Evolutionary conservation across 1,140 invertebrate genomes (phyloP).

Genomic region (Chironomus tepperi): DNA sequence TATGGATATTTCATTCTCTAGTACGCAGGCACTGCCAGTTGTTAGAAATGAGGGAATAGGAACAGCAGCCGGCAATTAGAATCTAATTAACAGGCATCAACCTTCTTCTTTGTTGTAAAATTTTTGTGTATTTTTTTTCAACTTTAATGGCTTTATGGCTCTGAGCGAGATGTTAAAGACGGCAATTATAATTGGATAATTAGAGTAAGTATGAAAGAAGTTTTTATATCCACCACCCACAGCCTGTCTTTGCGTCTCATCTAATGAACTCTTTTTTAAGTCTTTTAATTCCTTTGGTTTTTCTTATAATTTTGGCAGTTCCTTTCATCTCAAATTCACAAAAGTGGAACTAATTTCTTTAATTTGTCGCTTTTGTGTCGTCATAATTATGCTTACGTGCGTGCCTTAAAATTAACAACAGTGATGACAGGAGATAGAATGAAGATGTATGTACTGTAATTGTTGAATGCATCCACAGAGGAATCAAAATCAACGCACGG

Average conservation of each 20-base stretch:
- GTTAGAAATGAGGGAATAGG: background rate
- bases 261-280: background rate
- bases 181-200: constrained; percentile 20
- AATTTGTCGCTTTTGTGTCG: too few relatives aligned
- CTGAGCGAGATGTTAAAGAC: background rate
- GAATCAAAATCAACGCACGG: background rate
- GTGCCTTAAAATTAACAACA: too few relatives aligned
- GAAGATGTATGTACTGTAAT: background rate
- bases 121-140: background rate
- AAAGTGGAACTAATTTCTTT: background rate
- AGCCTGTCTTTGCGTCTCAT: background rate
- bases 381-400: too few relatives aligned
- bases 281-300: background rate
- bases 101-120: background rate
- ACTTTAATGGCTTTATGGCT: constrained; percentile 16
- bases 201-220: background rate
- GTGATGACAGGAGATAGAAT: too few relatives aligned
- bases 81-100: constrained; percentile 8
- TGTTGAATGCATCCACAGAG: background rate
- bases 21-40: too few relatives aligned
- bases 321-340: background rate
- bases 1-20: too few relatives aligned
- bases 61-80: constrained; percentile 6
- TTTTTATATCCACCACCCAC: background rate
- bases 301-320: background rate